Percentiles rank a stretch among this genome's conserved stretches.
These are phyloP conservation scores for Gorsachius magnificus DNA, from an alignment of 2,797 vertebrate genomes.

Conservation along the genomic window DNA sequence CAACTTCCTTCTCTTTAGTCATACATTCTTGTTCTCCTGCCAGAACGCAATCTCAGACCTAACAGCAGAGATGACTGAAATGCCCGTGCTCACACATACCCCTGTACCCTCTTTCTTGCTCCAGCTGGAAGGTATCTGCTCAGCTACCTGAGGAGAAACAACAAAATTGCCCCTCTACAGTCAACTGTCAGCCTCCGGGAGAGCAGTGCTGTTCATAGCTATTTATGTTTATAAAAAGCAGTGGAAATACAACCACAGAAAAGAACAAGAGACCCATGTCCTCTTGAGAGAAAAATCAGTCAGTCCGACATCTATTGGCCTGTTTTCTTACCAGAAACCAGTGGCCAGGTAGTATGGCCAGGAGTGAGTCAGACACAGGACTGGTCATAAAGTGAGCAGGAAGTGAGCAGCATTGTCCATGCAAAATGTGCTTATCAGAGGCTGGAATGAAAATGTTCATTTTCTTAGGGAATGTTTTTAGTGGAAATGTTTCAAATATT, in stretches of 20 bases:
- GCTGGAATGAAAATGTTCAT: background rate
- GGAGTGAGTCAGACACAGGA: slow-evolving; percentile 9
- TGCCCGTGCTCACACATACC: background rate
- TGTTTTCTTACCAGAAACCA: background rate
- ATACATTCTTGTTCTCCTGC: background rate
- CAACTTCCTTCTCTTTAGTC: background rate
- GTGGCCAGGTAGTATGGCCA: background rate
- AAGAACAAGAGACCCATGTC: background rate
- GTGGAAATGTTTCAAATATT: slow-evolving; percentile 23
- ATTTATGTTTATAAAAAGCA: background rate
- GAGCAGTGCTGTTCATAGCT: background rate
- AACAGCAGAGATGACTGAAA: background rate
- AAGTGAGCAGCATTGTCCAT: slow-evolving; percentile 30
- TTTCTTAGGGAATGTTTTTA: slow-evolving; percentile 47
- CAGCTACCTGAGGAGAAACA: background rate
- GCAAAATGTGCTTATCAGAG: slow-evolving; percentile 58
- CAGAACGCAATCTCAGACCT: background rate
- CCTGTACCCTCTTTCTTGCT: background rate
- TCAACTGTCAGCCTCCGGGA: background rate
- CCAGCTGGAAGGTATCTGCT: background rate
- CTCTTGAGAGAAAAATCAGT: background rate
- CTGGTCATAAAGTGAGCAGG: slow-evolving; percentile 1
- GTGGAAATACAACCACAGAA: background rate
- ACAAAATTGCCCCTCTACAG: background rate
- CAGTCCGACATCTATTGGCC: background rate